phyloP scores from a whole-genome alignment of 2,797 vertebrate species.

The Aeoliscus strigatus region DNA sequence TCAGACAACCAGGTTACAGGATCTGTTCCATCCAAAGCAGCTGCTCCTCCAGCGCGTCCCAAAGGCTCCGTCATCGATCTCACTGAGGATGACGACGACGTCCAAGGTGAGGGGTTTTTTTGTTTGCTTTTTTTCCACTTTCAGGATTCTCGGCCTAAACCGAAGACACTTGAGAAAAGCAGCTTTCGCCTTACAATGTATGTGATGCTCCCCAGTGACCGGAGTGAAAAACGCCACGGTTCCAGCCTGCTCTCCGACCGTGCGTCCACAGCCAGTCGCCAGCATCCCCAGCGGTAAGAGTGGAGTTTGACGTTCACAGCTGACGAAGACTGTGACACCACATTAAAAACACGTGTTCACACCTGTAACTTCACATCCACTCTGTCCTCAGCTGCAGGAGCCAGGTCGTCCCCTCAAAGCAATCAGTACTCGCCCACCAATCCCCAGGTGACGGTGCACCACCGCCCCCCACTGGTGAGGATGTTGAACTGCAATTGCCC shows the following conservation, averaged over 20 bases:
- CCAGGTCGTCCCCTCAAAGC: conserved; percentile 76
- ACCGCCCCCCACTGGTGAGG: conserved; percentile 82
- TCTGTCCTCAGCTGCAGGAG: conserved; percentile 70
- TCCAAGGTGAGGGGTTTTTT: conserved; percentile 71
- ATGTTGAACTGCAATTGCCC: conserved; percentile 13
- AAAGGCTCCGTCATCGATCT: conserved; percentile 93
- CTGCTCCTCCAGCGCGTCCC: conserved; percentile 73
- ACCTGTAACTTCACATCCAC: background rate
- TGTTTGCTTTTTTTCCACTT: no score
- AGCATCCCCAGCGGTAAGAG: conserved; percentile 64
- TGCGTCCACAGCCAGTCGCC: conserved; percentile 55
- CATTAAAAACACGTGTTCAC: background rate
- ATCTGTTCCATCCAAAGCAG: conserved; percentile 70
- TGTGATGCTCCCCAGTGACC: conserved; percentile 63
- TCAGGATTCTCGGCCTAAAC: no score
- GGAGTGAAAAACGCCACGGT: conserved; percentile 72
- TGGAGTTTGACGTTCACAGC: no score
- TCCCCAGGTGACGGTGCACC: conserved; percentile 85
- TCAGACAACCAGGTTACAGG: conserved; percentile 85
- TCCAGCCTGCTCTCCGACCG: conserved; percentile 37
- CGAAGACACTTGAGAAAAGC: background rate
- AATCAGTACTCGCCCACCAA: conserved; percentile 66
- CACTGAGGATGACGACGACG: conserved; percentile 95
- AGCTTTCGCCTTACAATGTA: conserved; percentile 10
- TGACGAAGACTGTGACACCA: no score